Evolutionary conservation across 2,113 vertebrate genomes (phyloP).

Genomic region (Microcebus murinus): DNA sequence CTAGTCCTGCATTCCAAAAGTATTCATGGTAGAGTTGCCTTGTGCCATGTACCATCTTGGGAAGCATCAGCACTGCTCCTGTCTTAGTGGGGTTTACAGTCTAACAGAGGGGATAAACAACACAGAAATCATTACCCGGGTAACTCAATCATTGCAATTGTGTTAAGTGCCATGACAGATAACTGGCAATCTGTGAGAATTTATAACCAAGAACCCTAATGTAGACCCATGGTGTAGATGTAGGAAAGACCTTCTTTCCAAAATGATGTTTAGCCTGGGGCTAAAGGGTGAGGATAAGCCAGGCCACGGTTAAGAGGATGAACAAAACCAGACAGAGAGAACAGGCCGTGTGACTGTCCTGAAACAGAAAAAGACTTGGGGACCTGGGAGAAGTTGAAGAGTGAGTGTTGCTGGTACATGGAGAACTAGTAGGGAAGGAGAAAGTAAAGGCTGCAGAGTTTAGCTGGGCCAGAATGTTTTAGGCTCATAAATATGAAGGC

Average conservation of each 20-base stretch:
- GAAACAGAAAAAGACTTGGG: background rate
- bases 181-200: background rate
- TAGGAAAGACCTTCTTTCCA: background rate
- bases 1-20: conserved; percentile 37
- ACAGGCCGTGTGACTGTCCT: background rate
- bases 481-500: background rate
- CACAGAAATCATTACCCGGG: background rate
- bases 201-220: background rate
- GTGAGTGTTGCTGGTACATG: background rate
- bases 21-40: background rate
- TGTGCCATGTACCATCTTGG: background rate
- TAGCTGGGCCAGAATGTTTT: background rate
- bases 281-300: background rate
- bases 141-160: background rate
- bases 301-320: background rate
- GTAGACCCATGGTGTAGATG: background rate
- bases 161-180: background rate
- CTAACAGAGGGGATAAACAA: background rate
- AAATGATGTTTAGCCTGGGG: background rate
- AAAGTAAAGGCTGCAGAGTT: background rate
- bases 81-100: background rate
- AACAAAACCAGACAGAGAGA: background rate
- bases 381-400: background rate
- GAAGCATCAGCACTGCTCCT: background rate
- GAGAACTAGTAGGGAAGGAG: background rate